Evolutionary conservation across 37 sponge, comb jelly and placozoan genomes (phyloP), one percentile per base, ranked within the genome.

Genomic region (Petrosia ficiformis): DNA sequence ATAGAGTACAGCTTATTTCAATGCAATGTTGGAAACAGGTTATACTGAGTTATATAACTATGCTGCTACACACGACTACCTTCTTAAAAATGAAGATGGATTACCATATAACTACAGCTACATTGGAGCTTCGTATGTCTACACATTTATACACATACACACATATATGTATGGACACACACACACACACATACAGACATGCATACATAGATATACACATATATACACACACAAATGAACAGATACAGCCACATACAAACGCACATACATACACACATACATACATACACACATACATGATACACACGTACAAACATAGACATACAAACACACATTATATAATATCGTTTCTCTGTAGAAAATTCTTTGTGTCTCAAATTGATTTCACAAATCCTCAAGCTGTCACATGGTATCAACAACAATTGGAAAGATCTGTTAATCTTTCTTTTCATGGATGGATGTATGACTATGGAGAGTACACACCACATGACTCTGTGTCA

Each of bases 401-500:
- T 30, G 85, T 84, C 31, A 77, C 66, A 33, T 84, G 85, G 85
- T 84, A 84, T 34, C 85, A 84, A 40, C 58, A 25, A 16, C 85
- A 84, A 54, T 70, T 84, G 57, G 41, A 68, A n/a, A 66, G 73
- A 63, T 77, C 85, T 72, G 78, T 84, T 0, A 56, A 71, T 34
- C n/a, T 84, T 2, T 65, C 67, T 25, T 84, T 72, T 48, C 65
- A 77, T 63, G 85, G 85, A 21, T 84, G 85, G 85, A 84, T 84
- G 85, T 84, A 84, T 34, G 85, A 84, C 73, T 84, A 84, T 84
- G 85, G 85, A 42, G 85, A 84, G 65, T 84, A 84, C 40, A 84
- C 85, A 52, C 73, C 78, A 33, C 66, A 59, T 48, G 36, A 70
- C 48, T 63, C 58, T 77, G 52, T 60, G 5, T 57, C 85, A 37